A percentile compares a stretch with the other conserved stretches of the same genome.
Evolutionary conservation across 2,797 vertebrate genomes (phyloP).

Genomic region (Neosilurus hyrtlii): DNA sequence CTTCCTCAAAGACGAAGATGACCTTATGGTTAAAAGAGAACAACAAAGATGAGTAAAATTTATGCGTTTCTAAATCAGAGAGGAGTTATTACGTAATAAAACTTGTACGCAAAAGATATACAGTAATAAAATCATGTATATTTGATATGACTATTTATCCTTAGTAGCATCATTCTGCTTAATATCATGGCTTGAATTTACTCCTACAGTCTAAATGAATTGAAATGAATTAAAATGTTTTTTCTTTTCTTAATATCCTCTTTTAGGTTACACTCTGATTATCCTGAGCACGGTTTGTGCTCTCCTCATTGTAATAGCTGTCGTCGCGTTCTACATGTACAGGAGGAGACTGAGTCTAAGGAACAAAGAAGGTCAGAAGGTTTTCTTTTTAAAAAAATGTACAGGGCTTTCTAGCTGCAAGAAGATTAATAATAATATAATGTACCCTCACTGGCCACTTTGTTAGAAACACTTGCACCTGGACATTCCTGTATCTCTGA

Average conservation of each 20-base stretch:
- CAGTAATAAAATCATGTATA: neutral
- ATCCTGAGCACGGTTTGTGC: neutral
- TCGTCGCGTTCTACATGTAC: neutral
- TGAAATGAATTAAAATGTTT: neutral
- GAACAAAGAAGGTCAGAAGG: constrained; percentile 16
- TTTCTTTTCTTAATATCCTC: neutral
- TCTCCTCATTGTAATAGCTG: neutral
- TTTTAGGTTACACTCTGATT: neutral
- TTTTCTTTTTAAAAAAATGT: neutral
- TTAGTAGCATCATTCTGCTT: neutral
- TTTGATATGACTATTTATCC: too few species aligned
- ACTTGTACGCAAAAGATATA: neutral
- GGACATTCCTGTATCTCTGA: neutral
- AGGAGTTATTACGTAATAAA: neutral
- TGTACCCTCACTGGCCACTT: neutral
- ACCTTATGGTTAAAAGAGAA: neutral
- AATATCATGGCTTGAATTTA: neutral
- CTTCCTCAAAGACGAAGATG: neutral
- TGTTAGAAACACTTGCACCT: neutral
- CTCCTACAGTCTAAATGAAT: neutral
- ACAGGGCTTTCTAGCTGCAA: neutral
- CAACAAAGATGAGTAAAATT: neutral
- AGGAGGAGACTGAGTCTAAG: constrained; percentile 8
- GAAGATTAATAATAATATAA: neutral
- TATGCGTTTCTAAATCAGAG: neutral